A percentile compares a stretch with the other conserved stretches of the same genome.
Evolutionary conservation across 2,113 vertebrate genomes (phyloP).

Genomic region (Hypocryptadius cinnamomeus): DNA sequence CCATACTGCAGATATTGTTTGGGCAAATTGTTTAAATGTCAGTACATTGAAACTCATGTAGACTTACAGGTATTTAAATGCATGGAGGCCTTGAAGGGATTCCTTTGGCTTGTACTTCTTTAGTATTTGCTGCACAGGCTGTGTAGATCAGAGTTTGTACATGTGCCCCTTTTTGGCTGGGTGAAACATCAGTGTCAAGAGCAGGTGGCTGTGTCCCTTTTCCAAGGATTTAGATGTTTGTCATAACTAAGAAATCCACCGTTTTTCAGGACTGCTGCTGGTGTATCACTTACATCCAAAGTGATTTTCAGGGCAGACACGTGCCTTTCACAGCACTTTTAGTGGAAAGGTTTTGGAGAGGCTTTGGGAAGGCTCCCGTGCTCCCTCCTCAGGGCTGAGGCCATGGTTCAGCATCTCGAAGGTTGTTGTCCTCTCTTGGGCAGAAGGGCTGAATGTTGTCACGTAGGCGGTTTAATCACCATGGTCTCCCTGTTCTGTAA

Average conservation of each 20-base stretch:
- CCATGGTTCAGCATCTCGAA: neutral
- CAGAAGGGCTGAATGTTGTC: neutral
- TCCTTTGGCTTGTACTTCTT: neutral
- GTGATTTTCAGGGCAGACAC: rapidly evolving
- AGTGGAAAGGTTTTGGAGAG: rapidly evolving
- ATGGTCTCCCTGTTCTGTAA: neutral
- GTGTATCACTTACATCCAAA: neutral
- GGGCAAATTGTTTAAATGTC: neutral
- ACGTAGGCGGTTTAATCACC: neutral
- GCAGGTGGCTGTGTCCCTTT: neutral
- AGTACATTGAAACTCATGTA: neutral
- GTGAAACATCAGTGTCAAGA: neutral
- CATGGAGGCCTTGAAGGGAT: neutral
- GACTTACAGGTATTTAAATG: constrained; percentile 2
- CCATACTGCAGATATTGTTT: neutral
- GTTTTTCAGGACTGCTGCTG: neutral
- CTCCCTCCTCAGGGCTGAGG: neutral
- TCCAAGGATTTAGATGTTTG: neutral
- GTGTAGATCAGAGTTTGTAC: neutral
- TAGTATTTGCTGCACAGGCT: neutral
- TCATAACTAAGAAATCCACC: neutral
- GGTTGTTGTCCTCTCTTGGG: neutral
- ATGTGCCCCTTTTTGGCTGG: neutral
- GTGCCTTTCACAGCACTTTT: neutral
- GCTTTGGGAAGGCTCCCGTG: neutral